These are phyloP conservation scores for Bubo bubo DNA, from an alignment of 2,113 vertebrate genomes.

Conservation along the genomic window DNA sequence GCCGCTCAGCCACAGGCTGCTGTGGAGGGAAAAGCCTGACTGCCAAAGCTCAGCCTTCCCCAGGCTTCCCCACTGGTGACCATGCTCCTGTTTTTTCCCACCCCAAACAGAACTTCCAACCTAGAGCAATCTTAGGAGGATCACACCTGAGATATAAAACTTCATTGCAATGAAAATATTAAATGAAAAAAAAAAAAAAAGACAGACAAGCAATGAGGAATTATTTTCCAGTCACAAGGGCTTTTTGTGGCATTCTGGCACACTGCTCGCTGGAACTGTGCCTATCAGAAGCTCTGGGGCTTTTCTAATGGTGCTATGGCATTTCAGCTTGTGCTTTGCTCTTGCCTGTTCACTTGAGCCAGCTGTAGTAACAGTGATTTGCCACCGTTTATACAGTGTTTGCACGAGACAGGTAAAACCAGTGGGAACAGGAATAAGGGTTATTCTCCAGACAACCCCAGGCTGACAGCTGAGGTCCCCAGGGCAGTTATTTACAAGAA, in stretches of 20 bases:
- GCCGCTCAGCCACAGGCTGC: not conserved
- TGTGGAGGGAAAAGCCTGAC: not conserved
- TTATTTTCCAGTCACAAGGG: not conserved
- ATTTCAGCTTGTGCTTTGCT: not conserved
- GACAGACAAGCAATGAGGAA: not conserved
- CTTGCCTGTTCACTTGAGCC: not conserved
- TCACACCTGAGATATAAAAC: not conserved
- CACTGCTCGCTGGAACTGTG: not conserved
- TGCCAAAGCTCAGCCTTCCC: not conserved
- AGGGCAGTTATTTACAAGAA: not conserved
- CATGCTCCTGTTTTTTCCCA: not conserved
- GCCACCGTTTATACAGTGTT: not conserved
- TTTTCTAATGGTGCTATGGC: not conserved
- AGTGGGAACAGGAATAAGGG: not conserved
- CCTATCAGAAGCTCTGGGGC: not conserved
- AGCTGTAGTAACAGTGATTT: not conserved
- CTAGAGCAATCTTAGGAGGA: not conserved
- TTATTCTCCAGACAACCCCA: not conserved
- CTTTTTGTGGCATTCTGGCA: not conserved
- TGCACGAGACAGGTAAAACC: not conserved
- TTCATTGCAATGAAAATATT: not conserved
- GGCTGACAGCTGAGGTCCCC: not conserved
- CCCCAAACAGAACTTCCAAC: not conserved
- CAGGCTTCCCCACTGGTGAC: rapidly evolving
- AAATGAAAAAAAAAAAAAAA: not conserved